Evolutionary conservation across 2,113 vertebrate genomes (phyloP).

Genomic region (Etheostoma cragini): DNA sequence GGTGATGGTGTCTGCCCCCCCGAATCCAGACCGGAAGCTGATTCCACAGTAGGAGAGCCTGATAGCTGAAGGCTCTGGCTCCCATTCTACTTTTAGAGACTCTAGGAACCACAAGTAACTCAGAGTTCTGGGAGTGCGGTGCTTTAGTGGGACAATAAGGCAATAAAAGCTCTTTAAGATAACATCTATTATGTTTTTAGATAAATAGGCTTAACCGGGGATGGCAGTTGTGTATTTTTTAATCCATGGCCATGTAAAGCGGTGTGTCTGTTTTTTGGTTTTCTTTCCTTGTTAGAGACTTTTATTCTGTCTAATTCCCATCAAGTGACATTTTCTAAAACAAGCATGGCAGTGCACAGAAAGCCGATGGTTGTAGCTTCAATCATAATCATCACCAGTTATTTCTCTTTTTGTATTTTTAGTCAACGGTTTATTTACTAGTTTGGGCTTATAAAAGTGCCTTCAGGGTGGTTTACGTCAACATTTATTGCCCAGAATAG

Average conservation of each 20-base stretch:
- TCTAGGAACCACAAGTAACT: too few relatives aligned
- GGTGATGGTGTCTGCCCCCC: too few relatives aligned
- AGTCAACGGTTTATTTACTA: constrained; percentile 28
- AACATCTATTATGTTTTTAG: too few relatives aligned
- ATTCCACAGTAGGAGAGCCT: too few relatives aligned
- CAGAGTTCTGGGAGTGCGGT: too few relatives aligned
- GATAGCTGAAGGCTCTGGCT: too few relatives aligned
- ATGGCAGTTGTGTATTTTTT: not conserved
- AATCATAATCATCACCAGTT: constrained; percentile 21
- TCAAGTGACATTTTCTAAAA: not conserved
- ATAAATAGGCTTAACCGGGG: constrained; percentile 2
- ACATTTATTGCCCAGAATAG: constrained; percentile 1
- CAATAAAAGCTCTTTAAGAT: too few relatives aligned
- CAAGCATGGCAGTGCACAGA: not conserved
- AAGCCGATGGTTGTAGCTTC: constrained; percentile 7
- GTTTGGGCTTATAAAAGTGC: constrained; percentile 7
- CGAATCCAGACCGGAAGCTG: too few relatives aligned
- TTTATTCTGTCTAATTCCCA: not conserved
- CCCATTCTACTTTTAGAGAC: too few relatives aligned
- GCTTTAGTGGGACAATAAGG: too few relatives aligned
- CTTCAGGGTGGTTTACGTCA: not conserved
- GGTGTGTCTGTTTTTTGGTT: not conserved
- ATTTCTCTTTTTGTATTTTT: constrained; percentile 18
- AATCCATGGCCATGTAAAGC: not conserved
- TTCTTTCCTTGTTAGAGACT: not conserved